Conservation (phyloP, 2,888 invertebrate genomes). For the Yponomeuta cagnagella region DNA sequence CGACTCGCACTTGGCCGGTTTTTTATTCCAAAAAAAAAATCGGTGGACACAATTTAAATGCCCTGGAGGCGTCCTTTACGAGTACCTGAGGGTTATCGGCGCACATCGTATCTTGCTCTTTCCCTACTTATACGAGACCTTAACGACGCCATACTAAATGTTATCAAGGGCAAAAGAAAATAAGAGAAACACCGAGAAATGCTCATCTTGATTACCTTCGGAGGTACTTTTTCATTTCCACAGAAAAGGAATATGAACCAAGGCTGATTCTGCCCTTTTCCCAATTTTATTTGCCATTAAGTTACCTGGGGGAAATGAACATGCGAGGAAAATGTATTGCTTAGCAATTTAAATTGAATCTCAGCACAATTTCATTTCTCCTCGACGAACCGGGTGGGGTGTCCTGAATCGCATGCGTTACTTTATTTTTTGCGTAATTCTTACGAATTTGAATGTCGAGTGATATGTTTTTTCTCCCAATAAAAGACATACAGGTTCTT, state of each 20-base stretch:
- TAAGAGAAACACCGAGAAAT: not conserved
- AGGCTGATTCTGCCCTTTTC: slow-evolving; percentile 11
- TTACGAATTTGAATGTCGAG: not conserved
- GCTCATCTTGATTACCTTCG: not conserved
- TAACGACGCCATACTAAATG: not conserved
- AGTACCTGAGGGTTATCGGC: too few relatives aligned
- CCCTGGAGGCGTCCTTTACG: too few relatives aligned
- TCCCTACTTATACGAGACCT: not conserved
- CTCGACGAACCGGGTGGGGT: not conserved
- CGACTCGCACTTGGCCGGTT: too few relatives aligned
- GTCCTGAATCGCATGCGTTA: not conserved
- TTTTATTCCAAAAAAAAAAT: too few relatives aligned
- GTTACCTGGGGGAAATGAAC: slow-evolving; percentile 14
- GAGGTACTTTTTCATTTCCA: not conserved
- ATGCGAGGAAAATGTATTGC: slow-evolving; percentile 14
- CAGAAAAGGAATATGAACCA: too few relatives aligned
- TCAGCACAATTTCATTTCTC: slow-evolving; percentile 12
- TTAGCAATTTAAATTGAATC: slow-evolving; percentile 17
- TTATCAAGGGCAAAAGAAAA: not conserved
- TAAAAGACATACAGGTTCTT: too few relatives aligned
- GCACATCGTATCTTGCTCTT: too few relatives aligned
- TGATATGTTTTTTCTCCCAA: not conserved
- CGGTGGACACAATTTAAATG: too few relatives aligned
- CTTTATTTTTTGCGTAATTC: not conserved
- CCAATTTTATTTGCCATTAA: slow-evolving; percentile 16